Evolutionary conservation across 2,113 vertebrate genomes (phyloP).

Genomic region (Triplophysa rosa): DNA sequence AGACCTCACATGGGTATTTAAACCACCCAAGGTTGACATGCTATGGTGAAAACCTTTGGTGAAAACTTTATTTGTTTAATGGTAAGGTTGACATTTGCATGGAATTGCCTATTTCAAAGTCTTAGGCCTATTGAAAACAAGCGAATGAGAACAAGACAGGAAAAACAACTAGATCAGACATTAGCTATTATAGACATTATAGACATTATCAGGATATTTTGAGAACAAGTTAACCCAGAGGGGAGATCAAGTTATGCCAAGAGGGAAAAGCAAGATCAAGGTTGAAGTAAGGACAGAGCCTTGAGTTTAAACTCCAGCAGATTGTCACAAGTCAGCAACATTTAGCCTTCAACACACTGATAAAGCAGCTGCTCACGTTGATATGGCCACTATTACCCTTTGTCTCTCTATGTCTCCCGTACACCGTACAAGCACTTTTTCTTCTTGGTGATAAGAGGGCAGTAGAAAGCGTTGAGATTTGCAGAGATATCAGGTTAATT

Average conservation of each 20-base stretch:
- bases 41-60: too few relatives aligned
- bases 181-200: too few relatives aligned
- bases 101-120: too few relatives aligned
- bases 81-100: too few relatives aligned
- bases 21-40: too few relatives aligned
- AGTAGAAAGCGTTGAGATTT: conserved; percentile 60
- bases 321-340: conserved; percentile 36
- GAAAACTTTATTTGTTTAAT: too few relatives aligned
- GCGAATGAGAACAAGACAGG: not conserved
- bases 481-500: conserved; percentile 68
- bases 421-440: conserved; percentile 6
- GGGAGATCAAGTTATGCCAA: conserved; percentile 5
- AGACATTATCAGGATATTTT: not conserved
- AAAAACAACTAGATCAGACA: not conserved
- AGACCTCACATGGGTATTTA: too few relatives aligned
- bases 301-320: conserved; percentile 49
- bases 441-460: conserved; percentile 56
- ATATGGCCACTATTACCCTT: conserved; percentile 30
- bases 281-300: not conserved
- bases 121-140: not conserved
- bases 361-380: conserved; percentile 32
- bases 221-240: not conserved
- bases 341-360: conserved; percentile 25
- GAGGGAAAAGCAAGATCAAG: not conserved
- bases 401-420: conserved; percentile 24